Percentiles rank a stretch among this genome's conserved stretches.
phyloP scores from a whole-genome alignment of 2,888 invertebrate species.

The Pseudococcus longispinus region DNA sequence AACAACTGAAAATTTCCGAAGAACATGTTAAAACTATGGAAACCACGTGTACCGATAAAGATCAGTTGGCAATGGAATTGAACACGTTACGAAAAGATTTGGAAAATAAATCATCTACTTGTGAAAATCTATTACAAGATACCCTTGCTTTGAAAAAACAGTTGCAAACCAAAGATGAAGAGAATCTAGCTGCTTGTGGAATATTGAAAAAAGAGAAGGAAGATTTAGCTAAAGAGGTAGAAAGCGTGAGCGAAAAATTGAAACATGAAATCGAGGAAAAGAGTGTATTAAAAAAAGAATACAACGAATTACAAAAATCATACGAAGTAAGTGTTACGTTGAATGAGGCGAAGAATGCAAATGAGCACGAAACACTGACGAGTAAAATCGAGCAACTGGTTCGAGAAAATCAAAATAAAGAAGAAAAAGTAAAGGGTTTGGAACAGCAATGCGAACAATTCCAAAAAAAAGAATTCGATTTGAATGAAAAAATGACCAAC shows the following conservation, averaged over 20 bases:
- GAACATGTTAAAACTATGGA: conserved; percentile 61
- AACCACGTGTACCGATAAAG: conserved; percentile 39
- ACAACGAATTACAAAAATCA: conserved; percentile 17
- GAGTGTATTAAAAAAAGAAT: neutral
- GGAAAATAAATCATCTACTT: neutral
- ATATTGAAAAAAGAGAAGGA: conserved; percentile 12
- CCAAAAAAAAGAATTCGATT: conserved; percentile 58
- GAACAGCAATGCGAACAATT: conserved; percentile 56
- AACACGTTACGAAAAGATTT: conserved; percentile 7
- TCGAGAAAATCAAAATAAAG: conserved; percentile 55
- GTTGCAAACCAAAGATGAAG: neutral
- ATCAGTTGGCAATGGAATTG: neutral
- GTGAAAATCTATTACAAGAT: neutral
- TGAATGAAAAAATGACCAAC: conserved; percentile 53
- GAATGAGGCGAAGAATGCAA: neutral
- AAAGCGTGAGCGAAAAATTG: neutral
- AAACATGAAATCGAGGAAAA: neutral
- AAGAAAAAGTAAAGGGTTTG: conserved; percentile 37
- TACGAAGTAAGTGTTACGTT: neutral
- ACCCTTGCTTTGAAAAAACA: neutral
- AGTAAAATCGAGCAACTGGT: conserved; percentile 53
- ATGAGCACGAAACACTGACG: conserved; percentile 4
- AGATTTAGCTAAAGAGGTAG: neutral
- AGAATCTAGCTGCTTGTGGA: neutral
- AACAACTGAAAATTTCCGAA: conserved; percentile 55